phyloP scores from a whole-genome alignment of 2,113 vertebrate genomes.

The Arothron firmamentum region DNA sequence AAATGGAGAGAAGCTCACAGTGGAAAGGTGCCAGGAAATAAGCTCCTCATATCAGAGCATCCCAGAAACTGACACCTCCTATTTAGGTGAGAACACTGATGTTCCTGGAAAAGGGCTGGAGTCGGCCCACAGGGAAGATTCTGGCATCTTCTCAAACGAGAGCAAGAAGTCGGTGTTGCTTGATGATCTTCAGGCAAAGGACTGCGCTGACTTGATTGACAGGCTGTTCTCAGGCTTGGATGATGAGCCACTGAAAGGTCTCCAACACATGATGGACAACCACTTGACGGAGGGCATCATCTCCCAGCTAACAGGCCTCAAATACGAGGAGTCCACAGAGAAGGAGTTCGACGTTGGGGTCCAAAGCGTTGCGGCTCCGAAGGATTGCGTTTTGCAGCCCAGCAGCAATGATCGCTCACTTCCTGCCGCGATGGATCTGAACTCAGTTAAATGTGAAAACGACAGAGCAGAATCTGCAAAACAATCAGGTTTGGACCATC shows the following conservation, averaged over 20 bases:
- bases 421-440: conserved; percentile 25
- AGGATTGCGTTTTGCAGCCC: conserved; percentile 29
- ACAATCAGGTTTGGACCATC: conserved; percentile 53
- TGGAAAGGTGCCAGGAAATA: conserved; percentile 23
- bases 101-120: conserved; percentile 41
- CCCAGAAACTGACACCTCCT: conserved; percentile 25
- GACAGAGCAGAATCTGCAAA: conserved; percentile 18
- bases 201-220: conserved; percentile 64
- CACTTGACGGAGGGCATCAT: conserved; percentile 55
- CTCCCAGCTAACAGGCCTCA: conserved; percentile 56
- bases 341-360: conserved; percentile 42
- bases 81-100: conserved; percentile 21
- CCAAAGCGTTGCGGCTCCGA: conserved; percentile 40
- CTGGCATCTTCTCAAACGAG: conserved; percentile 52
- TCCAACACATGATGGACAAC: conserved; percentile 43
- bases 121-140: conserved; percentile 51
- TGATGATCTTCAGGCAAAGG: conserved; percentile 47
- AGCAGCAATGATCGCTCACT: conserved; percentile 37
- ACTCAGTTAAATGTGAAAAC: conserved; percentile 34
- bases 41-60: conserved; percentile 12
- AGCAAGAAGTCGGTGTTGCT: conserved; percentile 28
- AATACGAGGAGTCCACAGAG: conserved; percentile 39
- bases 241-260: conserved; percentile 58
- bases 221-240: conserved; percentile 66
- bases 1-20: conserved; percentile 12